Evolutionary conservation across 2,113 vertebrate genomes (phyloP).

Genomic region (Hipposideros armiger): DNA sequence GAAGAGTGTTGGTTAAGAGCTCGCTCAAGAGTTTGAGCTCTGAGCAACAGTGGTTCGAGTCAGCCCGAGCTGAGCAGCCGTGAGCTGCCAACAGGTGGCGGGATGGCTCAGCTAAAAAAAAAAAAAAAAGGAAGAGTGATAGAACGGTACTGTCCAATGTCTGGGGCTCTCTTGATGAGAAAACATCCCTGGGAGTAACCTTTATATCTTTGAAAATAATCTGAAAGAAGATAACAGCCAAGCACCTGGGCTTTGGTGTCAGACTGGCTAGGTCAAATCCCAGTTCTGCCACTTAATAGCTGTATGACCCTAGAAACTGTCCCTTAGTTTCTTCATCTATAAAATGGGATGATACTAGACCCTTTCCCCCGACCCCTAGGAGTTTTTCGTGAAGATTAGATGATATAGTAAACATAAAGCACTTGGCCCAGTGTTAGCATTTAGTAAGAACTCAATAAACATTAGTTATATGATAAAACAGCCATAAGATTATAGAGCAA

Average conservation of each 20-base stretch:
- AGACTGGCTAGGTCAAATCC: not conserved
- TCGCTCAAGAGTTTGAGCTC: no score
- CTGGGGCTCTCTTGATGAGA: not conserved
- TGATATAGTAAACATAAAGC: not conserved
- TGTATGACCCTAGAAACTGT: not conserved
- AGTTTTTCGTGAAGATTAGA: not conserved
- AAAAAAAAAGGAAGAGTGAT: not conserved
- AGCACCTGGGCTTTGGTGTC: not conserved
- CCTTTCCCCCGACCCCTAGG: no score
- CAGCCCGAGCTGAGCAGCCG: no score
- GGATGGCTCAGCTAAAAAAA: no score
- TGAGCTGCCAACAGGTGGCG: no score
- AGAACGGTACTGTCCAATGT: no score
- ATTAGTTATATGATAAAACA: not conserved
- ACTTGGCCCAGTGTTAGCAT: not conserved
- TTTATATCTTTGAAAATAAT: constrained; percentile 14
- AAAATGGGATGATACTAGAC: not conserved
- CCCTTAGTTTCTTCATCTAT: not conserved
- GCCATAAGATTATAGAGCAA: not conserved
- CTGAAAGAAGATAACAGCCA: constrained; percentile 8
- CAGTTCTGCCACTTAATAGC: not conserved
- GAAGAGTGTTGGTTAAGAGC: no score
- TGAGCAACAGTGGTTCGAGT: no score
- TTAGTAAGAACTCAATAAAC: not conserved
- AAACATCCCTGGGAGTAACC: not conserved